Evolutionary conservation across 2,797 vertebrate genomes (phyloP), one percentile per base, ranked within the genome.

Genomic region (Huso huso): DNA sequence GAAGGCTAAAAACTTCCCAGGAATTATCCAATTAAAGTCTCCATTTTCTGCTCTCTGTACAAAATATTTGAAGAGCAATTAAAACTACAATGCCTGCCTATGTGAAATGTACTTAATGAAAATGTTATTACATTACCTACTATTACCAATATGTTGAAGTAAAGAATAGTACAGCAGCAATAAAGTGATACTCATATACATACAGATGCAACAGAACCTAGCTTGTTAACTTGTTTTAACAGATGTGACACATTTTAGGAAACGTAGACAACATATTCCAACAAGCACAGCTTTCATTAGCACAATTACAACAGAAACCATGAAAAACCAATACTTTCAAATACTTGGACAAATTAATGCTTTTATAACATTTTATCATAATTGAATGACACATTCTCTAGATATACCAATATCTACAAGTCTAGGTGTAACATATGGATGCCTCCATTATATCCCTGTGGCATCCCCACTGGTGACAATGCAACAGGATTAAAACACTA

Each of bases 11-110:
- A 99, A 96, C 81, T 94, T 95, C 68, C 90, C 90, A 66, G 97
- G 95, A 83, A 99, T 92, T 67, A 99, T 97, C 97, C 97, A 99
- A 81, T 99, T 99, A 65, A 99, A 94, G 84, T 99, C 97, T 82
- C 97, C 97, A 73, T 98, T 99, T 85, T 98, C 96, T 79, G 95
- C 95, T 81, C 92, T 92, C 93, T 95, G 83, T 69, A 75, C 80
- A 82, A 76, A 75, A 72, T 84, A 81, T 73, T 81, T 37, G 52
- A 50, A 23, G 59, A 50, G 51, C 57, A 11, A 72, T 4, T 61
- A 67, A 63, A 8, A 18, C 9, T 51, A 4, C 23, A 3, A 37
- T 4, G 23, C 23, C 23, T 37, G 23, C 23, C 23, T 37, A 37
- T 37, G 23, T 37, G 23, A 37, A 37, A 37, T 37, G 23, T 4